These are phyloP conservation scores for Lampris megalopsis DNA, from an alignment of 2,113 vertebrate genomes.

Conservation along the genomic window DNA sequence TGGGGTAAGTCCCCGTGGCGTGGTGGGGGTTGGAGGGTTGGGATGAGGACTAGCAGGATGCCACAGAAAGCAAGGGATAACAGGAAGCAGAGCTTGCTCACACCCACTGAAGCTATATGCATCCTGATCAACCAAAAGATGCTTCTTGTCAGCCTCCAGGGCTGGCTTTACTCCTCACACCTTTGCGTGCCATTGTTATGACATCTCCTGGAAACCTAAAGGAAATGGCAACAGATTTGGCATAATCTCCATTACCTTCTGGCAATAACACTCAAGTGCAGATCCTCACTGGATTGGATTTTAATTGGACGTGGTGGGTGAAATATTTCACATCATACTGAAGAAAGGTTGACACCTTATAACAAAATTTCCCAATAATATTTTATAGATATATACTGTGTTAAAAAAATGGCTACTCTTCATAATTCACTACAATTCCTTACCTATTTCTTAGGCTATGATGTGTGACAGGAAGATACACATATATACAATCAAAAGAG, in stretches of 20 bases:
- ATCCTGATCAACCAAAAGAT: slow-evolving; percentile 77
- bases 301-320: too few species aligned
- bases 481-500: too few species aligned
- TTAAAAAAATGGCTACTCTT: too few species aligned
- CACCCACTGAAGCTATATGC: slow-evolving; percentile 81
- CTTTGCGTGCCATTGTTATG: slow-evolving; percentile 70
- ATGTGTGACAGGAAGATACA: too few species aligned
- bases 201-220: slow-evolving; percentile 53
- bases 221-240: neutral
- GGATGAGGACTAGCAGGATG: slow-evolving; percentile 86
- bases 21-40: slow-evolving; percentile 72
- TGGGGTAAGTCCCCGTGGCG: slow-evolving; percentile 58
- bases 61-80: slow-evolving; percentile 85
- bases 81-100: slow-evolving; percentile 89
- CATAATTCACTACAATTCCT: too few species aligned
- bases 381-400: too few species aligned
- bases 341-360: too few species aligned
- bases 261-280: too few species aligned
- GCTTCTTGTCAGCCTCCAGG: slow-evolving; percentile 79
- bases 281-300: too few species aligned
- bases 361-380: too few species aligned
- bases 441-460: too few species aligned
- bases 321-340: too few species aligned
- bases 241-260: neutral
- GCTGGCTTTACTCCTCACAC: slow-evolving; percentile 62